These are phyloP conservation scores for Hippocampus abdominalis DNA, from an alignment of 2,113 vertebrate genomes.

Conservation along the genomic window DNA sequence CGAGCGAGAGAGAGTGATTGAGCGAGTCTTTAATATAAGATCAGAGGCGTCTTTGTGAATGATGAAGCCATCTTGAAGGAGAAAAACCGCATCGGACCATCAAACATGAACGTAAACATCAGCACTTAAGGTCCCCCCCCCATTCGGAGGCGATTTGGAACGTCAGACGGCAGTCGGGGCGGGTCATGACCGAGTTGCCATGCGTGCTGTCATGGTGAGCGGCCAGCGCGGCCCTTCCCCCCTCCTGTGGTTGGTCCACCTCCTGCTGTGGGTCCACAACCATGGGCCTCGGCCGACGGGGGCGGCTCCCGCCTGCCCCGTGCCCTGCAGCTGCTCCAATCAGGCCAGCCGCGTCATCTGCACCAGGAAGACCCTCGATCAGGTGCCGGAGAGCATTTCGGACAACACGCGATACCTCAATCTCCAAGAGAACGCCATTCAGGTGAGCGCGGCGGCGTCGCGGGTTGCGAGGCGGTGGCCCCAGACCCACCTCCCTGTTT, in stretches of 20 bases:
- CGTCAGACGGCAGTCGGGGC: constrained; percentile 68
- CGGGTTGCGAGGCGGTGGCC: constrained; percentile 16
- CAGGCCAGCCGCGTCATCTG: constrained; percentile 94
- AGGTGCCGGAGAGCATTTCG: constrained; percentile 88
- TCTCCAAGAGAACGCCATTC: constrained; percentile 92
- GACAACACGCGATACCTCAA: constrained; percentile 97
- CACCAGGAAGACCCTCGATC: constrained; percentile 83
- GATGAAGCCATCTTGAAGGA: constrained; percentile 41
- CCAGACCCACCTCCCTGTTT: constrained; percentile 27
- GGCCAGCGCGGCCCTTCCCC: constrained; percentile 73
- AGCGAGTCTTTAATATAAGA: constrained; percentile 37
- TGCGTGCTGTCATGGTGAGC: constrained; percentile 81
- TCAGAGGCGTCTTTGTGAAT: constrained; percentile 16
- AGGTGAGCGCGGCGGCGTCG: constrained; percentile 59
- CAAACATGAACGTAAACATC: constrained; percentile 53
- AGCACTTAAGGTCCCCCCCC: constrained; percentile 47
- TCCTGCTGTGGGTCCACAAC: constrained; percentile 71
- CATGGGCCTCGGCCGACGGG: constrained; percentile 72
- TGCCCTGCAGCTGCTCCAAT: constrained; percentile 89
- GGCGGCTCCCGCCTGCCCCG: constrained; percentile 79
- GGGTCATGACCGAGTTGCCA: constrained; percentile 81
- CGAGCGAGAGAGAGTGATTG: background rate
- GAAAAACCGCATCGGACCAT: constrained; percentile 26
- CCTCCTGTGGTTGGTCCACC: constrained; percentile 71
- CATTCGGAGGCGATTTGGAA: constrained; percentile 60